phyloP scores from a whole-genome alignment of 2,113 vertebrate species.

The Pyrgilauda ruficollis region DNA sequence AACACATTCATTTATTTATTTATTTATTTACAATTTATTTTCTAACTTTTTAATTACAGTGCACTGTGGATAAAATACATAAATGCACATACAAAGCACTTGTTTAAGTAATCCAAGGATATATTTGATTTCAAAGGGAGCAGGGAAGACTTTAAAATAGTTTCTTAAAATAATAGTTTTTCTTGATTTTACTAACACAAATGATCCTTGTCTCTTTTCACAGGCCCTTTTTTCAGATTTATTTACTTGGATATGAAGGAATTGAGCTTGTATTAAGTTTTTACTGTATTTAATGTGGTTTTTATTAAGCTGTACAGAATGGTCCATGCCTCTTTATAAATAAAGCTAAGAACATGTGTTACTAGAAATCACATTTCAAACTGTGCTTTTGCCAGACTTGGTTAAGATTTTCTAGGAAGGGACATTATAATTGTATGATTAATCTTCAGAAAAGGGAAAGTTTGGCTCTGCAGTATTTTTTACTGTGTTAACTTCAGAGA shows the following conservation, averaged over 20 bases:
- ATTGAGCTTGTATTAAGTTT: neutral
- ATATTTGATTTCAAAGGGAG: neutral
- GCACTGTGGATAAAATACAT: neutral
- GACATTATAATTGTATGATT: conserved; percentile 47
- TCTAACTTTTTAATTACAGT: conserved; percentile 16
- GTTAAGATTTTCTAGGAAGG: conserved; percentile 51
- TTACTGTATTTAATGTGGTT: conserved; percentile 19
- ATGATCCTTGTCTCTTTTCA: neutral
- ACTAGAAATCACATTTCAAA: conserved; percentile 43
- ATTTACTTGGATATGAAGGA: neutral
- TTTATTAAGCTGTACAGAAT: conserved; percentile 32
- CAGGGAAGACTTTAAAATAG: neutral
- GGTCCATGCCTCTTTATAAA: neutral
- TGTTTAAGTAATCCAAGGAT: neutral
- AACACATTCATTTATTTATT: neutral
- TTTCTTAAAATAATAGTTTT: neutral
- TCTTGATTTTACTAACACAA: neutral
- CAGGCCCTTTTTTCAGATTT: neutral
- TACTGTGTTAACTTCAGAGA: conserved; percentile 36
- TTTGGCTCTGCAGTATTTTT: conserved; percentile 49
- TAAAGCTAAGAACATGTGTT: conserved; percentile 7
- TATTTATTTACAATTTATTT: neutral
- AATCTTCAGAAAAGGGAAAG: conserved; percentile 49
- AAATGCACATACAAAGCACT: neutral
- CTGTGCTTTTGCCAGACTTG: conserved; percentile 28